Base-by-base conservation (phyloP, 2,113 vertebrate genomes). In the Edolisoma coerulescens region DNA sequence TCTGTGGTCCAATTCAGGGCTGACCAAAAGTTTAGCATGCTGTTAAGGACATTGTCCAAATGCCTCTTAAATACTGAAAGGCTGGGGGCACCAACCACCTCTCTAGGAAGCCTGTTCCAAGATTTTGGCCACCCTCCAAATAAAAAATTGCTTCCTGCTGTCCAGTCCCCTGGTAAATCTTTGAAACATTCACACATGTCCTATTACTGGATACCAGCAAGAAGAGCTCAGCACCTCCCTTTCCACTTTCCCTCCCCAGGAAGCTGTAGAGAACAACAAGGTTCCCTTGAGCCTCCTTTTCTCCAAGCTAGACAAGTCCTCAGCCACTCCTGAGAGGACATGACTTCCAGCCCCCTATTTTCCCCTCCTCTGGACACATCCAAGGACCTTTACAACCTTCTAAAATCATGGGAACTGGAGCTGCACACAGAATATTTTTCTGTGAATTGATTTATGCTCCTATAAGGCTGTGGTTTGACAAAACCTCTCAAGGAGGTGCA, bases 121-220 rank as follows among this genome's bases (percentile, higher is more conserved):
- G 1, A 4, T 52, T 83, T 79, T 44, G 32, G 28, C 16, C 32
- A 24, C 9, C 5, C 3, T 41, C 16, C 16, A 1, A 0, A 26
- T 20, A 59, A 75, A 44, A 5, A 75, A 83, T 41, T n/a, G 4
- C 6, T 79, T 65, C 27, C 26, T 42, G 8, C 17, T 28, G 9
- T 32, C 37, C n/a, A 35, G 27, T 61, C 13, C 4, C 17, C 10
- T 33, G 21, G 1, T 7, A 7, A 41, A 35, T 24, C 50, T 85
- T 60, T 78, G 60, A 54, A 54, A 81, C 15, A 28, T 33, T 90
- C 11, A 9, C 39, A 10, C 0, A 0, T 1, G 0, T 65, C n/a
- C 20, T 44, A 2, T 6, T 21, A 16, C 30, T 47, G 37, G 21
- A 65, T 21, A 3, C 2, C 17, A 50, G 23, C 1, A 1, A 77